Evolutionary conservation across 2,797 vertebrate genomes (phyloP).

Genomic region (Rhinogobio ventralis): DNA sequence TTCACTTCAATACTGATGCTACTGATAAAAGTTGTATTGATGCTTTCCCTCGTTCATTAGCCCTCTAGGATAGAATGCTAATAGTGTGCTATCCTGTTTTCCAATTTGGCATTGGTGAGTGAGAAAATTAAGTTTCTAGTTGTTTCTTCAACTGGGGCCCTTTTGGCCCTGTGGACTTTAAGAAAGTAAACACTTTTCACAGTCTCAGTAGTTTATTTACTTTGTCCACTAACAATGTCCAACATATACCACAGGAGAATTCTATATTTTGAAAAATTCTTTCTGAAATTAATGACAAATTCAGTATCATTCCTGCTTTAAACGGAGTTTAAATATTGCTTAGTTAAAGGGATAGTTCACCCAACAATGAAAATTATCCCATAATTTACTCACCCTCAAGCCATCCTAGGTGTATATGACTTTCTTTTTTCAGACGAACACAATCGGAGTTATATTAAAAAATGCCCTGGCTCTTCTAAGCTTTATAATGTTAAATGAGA

Average conservation of each 20-base stretch:
- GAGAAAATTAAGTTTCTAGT: neutral
- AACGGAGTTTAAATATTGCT: no score
- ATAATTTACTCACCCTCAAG: no score
- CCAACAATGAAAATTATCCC: no score
- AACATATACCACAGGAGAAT: neutral
- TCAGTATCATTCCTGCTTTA: neutral
- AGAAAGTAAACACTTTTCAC: neutral
- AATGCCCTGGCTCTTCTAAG: no score
- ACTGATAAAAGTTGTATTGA: slow-evolving; percentile 33
- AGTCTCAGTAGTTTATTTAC: neutral
- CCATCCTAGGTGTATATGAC: no score
- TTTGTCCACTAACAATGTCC: neutral
- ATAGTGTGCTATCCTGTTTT: slow-evolving; percentile 1
- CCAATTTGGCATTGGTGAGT: neutral
- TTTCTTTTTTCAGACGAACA: no score
- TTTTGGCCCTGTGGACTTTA: neutral
- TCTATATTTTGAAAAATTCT: no score
- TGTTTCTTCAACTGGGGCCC: neutral
- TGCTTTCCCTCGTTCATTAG: slow-evolving; percentile 18
- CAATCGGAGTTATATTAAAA: no score
- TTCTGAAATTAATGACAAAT: neutral
- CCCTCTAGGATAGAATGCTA: slow-evolving; percentile 14
- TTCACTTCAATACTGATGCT: slow-evolving; percentile 17
- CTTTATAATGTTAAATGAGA: no score
- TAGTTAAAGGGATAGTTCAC: no score